A percentile compares a stretch with the other conserved stretches of the same genome.
Evolutionary conservation across 2,113 vertebrate species (phyloP).

Genomic region (Antechinus stuartii): DNA sequence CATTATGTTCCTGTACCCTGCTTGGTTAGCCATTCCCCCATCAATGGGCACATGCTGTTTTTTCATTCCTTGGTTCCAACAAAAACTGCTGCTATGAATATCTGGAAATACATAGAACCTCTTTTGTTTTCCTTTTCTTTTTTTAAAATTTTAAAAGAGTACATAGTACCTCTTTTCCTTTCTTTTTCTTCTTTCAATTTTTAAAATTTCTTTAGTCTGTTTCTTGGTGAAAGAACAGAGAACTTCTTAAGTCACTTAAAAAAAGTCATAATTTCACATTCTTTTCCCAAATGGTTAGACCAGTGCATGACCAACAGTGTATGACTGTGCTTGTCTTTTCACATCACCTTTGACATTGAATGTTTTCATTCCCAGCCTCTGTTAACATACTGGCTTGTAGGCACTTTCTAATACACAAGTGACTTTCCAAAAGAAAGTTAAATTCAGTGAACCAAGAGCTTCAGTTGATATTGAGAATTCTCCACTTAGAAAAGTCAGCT

Average conservation of each 20-base stretch:
- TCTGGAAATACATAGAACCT: not conserved
- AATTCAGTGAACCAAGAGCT: not conserved
- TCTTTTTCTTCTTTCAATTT: not conserved
- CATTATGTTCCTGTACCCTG: not conserved
- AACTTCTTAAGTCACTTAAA: not conserved
- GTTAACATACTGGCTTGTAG: not conserved
- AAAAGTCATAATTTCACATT: not conserved
- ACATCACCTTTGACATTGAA: not conserved
- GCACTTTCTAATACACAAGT: not conserved
- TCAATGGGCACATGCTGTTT: not conserved
- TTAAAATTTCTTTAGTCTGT: not conserved
- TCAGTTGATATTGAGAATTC: not conserved
- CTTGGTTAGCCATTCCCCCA: not conserved
- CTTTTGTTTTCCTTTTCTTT: not conserved
- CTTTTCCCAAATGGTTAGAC: not conserved
- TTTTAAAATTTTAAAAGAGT: not conserved
- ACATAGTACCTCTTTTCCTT: not conserved
- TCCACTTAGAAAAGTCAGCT: not conserved
- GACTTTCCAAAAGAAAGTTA: not conserved
- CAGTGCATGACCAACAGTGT: not conserved
- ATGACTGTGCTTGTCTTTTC: not conserved
- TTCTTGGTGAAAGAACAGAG: not conserved
- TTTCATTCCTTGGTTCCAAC: not conserved
- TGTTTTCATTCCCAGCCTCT: not conserved
- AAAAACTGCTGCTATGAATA: not conserved